Conservation (phyloP, 2,113 vertebrate genomes). For the Pseudopodoces humilis region DNA sequence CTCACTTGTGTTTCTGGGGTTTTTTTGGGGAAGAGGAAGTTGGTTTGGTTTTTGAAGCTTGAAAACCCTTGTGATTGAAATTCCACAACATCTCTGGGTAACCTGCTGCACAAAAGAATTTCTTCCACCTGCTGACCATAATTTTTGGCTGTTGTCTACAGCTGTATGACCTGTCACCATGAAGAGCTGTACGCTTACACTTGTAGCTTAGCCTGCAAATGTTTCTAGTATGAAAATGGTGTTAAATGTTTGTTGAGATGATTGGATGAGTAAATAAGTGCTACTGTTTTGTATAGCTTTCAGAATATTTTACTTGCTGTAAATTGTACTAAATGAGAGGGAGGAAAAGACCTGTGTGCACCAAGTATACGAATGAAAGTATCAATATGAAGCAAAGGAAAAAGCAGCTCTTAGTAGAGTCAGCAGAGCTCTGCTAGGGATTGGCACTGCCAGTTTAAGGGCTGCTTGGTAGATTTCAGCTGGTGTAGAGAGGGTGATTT, state of each 20-base stretch:
- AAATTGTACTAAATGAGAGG: not conserved
- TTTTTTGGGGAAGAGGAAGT: not conserved
- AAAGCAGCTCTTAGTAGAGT: not conserved
- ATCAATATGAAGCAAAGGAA: not conserved
- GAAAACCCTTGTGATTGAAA: not conserved
- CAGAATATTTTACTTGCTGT: not conserved
- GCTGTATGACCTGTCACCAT: not conserved
- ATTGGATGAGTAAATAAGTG: not conserved
- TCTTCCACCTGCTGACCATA: not conserved
- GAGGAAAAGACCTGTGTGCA: not conserved
- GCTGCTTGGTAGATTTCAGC: not conserved
- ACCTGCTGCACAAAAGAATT: not conserved
- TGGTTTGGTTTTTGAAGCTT: not conserved
- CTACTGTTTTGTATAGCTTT: not conserved
- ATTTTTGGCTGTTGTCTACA: not conserved
- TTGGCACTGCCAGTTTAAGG: not conserved
- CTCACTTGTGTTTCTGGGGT: rapidly evolving
- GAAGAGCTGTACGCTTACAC: not conserved
- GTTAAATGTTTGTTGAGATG: not conserved
- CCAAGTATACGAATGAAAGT: not conserved
- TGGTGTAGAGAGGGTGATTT: not conserved
- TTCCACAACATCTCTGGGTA: not conserved
- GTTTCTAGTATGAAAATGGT: not conserved
- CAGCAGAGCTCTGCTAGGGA: not conserved
- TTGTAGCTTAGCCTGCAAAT: not conserved